phyloP scores from a whole-genome alignment of 2,113 vertebrate genomes.

The Oncorhynchus mykiss region DNA sequence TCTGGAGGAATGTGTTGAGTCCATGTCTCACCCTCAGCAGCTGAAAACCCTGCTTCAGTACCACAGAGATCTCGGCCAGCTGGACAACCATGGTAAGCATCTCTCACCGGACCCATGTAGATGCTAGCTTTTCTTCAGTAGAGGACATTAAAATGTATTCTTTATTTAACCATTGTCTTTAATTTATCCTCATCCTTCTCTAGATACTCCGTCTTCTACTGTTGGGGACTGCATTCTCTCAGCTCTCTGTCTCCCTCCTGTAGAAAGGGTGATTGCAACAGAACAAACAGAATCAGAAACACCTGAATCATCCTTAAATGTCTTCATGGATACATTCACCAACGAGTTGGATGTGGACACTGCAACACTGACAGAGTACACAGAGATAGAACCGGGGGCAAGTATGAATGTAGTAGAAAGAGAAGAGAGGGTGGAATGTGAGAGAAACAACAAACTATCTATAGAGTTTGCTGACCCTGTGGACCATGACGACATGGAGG shows the following conservation, averaged over 20 bases:
- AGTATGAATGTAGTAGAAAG: background rate
- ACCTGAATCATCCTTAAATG: conserved; percentile 6
- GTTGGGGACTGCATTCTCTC: conserved; percentile 7
- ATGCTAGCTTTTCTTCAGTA: background rate
- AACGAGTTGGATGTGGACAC: conserved; percentile 1
- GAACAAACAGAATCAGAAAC: background rate
- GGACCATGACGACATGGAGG: background rate
- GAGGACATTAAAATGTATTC: background rate
- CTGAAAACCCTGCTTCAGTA: conserved; percentile 25
- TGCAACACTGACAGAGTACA: background rate
- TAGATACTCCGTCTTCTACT: background rate
- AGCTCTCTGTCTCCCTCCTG: conserved; percentile 4
- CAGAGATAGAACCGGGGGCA: background rate
- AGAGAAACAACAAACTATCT: background rate
- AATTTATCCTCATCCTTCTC: background rate
- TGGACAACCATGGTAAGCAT: conserved; percentile 17
- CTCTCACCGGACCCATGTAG: too few relatives aligned
- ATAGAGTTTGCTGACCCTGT: background rate
- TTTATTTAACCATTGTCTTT: background rate
- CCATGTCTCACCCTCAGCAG: conserved; percentile 17
- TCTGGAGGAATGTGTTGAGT: conserved; percentile 36
- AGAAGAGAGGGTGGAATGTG: background rate
- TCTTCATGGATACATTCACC: conserved; percentile 15
- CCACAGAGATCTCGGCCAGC: conserved; percentile 7
- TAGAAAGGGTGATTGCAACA: background rate